Percentiles rank a stretch among this genome's conserved stretches.
Evolutionary conservation across 2,888 invertebrate genomes (phyloP).

Genomic region (Pseudococcus jackbeardsleyi): DNA sequence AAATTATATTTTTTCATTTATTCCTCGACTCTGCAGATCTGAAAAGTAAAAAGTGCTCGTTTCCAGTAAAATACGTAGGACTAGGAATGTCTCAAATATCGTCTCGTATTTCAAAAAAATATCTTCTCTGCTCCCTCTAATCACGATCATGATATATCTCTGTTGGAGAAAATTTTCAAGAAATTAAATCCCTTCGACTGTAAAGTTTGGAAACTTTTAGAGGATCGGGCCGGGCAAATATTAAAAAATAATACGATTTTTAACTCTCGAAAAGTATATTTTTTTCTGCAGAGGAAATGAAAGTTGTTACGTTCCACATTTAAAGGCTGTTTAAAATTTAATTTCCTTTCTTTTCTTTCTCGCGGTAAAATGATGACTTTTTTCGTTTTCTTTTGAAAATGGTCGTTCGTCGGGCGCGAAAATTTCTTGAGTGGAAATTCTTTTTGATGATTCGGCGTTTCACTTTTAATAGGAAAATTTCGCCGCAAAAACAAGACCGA

Average conservation of each 20-base stretch:
- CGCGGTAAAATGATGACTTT: neutral
- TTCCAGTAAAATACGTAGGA: no score
- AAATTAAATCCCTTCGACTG: neutral
- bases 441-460: neutral
- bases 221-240: neutral
- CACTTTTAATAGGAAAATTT: constrained; percentile 4
- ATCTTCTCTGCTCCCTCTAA: no score
- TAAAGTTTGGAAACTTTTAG: neutral
- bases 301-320: constrained; percentile 15
- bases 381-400: constrained; percentile 27
- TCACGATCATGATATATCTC: neutral
- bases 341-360: constrained; percentile 3
- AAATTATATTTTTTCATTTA: no score
- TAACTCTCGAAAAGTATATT: constrained; percentile 2
- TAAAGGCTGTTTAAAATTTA: constrained; percentile 13
- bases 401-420: neutral
- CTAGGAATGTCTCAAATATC: no score
- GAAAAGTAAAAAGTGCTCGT: no score
- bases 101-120: no score
- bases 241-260: constrained; percentile 40
- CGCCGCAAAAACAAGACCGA: neutral
- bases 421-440: neutral
- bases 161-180: neutral
- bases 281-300: constrained; percentile 12
- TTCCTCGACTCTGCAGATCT: no score